Base-by-base conservation (phyloP, 2,113 vertebrate species). In the Chascanopsetta lugubris region DNA sequence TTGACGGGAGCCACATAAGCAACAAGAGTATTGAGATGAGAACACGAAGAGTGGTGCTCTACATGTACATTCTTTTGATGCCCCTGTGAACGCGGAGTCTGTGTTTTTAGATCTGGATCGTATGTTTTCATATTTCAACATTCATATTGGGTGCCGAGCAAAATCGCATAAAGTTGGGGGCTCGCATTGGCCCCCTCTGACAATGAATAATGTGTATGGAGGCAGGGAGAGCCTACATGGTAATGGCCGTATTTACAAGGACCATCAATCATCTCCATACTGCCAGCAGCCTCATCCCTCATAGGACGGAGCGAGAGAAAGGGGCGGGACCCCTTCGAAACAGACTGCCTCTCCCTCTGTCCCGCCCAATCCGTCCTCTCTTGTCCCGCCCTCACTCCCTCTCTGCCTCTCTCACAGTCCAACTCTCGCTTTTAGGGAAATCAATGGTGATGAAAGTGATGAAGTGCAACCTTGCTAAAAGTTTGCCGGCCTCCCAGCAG, bases 181-280 rank as follows among this genome's bases (percentile, higher is more conserved):
- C 65, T 79, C 69, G 30, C 36, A 32, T 72, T 86, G 71, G 73
- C 77, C 81, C 77, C 64, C 32, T 56, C 38, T 87, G 89, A 88
- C 86, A 84, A 43, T 88, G 90, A 93, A 83, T 85, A 89, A 91
- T 90, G 80, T 55, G 63, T 29, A 63, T 61, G 21, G 72, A 78
- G 65, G 75, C 42, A 15, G 71, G 77, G 73, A 65, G 72, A 83
- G 72, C 81, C 75, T 72, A 72, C 72, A 84, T 80, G 75, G 82
- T 89, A 89, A 90, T 89, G 71, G 72, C 71, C 72, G 84, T 76
- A 85, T 90, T 90, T 82, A 88, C 84, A 78, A 67, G 75, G 65
- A 64, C 76, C 61, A 90, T 92, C 88, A 87, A 91, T 92, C 90
- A 92, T 84, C 53, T 79, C 63, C 70, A 59, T 80, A 66, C 75